phyloP scores from a whole-genome alignment of 2,797 vertebrate genomes.

The Bovichtus diacanthus region DNA sequence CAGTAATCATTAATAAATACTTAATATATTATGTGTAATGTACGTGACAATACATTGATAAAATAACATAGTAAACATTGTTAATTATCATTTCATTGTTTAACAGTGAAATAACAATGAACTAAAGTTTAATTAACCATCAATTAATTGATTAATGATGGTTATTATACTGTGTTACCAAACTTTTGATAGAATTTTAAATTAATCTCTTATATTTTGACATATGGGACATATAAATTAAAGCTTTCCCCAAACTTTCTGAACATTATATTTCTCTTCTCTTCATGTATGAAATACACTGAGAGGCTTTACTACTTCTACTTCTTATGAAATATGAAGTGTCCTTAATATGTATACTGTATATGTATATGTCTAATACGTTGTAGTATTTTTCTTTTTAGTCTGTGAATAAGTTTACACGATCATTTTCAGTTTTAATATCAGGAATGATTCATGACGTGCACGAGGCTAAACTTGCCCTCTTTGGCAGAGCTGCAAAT shows the following conservation, averaged over 20 bases:
- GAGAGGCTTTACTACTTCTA: not conserved
- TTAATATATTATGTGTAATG: no score
- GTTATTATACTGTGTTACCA: no score
- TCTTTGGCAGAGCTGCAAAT: no score
- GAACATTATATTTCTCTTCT: not conserved
- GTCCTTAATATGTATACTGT: not conserved
- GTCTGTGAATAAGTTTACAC: not conserved
- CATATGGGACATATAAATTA: not conserved
- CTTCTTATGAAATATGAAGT: slow-evolving; percentile 1
- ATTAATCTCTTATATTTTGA: not conserved
- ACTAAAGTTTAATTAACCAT: no score
- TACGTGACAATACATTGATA: no score
- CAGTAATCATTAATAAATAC: no score
- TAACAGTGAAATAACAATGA: no score
- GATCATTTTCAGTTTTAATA: not conserved
- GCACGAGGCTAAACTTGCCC: no score
- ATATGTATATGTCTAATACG: not conserved
- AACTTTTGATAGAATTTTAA: not conserved
- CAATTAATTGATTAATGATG: no score
- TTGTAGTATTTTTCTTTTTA: not conserved
- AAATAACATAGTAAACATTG: no score
- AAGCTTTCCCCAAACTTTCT: not conserved
- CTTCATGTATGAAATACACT: not conserved
- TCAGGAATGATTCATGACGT: not conserved
- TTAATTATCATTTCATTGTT: no score